Conservation (phyloP, 2,113 vertebrate species). For the Xenopus borealis region DNA sequence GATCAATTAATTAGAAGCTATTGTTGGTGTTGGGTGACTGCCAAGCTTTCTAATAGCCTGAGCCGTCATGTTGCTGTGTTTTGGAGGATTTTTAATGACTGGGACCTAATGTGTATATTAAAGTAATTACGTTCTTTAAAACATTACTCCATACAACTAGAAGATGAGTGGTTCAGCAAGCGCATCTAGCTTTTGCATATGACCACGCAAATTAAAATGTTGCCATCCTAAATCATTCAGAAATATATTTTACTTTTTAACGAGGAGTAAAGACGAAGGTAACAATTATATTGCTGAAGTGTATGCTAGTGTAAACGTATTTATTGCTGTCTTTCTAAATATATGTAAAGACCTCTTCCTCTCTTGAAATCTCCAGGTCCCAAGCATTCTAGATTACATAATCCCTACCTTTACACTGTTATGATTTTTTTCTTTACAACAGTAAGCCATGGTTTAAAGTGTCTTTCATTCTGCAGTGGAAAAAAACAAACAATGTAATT, state of each 20-base stretch:
- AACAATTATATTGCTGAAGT: conserved; percentile 25
- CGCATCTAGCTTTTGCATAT: conserved; percentile 22
- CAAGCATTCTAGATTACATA: too few species aligned
- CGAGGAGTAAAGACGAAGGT: conserved; percentile 7
- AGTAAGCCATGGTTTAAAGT: too few species aligned
- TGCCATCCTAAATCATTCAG: conserved; percentile 19
- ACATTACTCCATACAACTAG: conserved; percentile 77
- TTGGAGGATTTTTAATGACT: conserved; percentile 76
- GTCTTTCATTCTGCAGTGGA: too few species aligned
- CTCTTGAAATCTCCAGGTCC: too few species aligned
- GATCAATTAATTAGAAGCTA: conserved; percentile 84
- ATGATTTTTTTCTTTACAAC: too few species aligned
- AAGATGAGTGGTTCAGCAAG: conserved; percentile 59
- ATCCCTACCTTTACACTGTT: too few species aligned
- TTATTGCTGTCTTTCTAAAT: not conserved
- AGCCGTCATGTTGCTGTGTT: conserved; percentile 71
- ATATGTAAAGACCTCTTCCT: too few species aligned
- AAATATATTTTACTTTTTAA: conserved; percentile 42
- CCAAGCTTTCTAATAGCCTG: conserved; percentile 78
- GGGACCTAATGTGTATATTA: conserved; percentile 75
- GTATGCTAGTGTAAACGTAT: conserved; percentile 18
- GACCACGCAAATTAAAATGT: conserved; percentile 28
- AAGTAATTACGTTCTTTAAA: conserved; percentile 82
- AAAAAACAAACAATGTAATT: too few species aligned
- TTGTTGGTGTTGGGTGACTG: conserved; percentile 77